Evolutionary conservation across 2,113 vertebrate species (phyloP).

Genomic region (Varanus komodoensis): DNA sequence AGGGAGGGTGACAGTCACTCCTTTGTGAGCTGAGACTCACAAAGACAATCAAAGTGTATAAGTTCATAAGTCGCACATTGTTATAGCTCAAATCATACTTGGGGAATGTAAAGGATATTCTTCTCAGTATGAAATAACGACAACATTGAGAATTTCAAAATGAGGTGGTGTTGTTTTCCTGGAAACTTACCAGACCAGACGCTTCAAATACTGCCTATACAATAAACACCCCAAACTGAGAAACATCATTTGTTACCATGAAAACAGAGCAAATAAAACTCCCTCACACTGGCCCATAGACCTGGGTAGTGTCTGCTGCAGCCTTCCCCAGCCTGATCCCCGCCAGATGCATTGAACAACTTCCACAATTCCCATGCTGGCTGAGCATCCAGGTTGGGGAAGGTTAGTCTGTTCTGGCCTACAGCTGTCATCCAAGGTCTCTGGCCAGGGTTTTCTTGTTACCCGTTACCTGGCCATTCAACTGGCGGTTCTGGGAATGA

Average conservation of each 20-base stretch:
- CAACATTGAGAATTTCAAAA: background rate
- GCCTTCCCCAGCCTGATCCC: background rate
- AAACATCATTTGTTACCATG: background rate
- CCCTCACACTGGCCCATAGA: background rate
- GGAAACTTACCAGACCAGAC: background rate
- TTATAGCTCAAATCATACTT: background rate
- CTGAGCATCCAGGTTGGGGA: too few relatives aligned
- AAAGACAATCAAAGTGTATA: background rate
- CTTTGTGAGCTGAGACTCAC: background rate
- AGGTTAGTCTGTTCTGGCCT: too few relatives aligned
- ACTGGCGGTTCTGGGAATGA: too few relatives aligned
- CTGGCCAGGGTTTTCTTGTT: too few relatives aligned
- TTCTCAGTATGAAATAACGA: background rate
- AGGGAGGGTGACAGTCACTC: background rate
- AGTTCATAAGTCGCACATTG: too few relatives aligned
- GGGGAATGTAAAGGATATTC: background rate
- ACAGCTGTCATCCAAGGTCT: too few relatives aligned
- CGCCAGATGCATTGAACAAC: too few relatives aligned
- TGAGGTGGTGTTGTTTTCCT: background rate
- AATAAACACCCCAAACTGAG: too few relatives aligned
- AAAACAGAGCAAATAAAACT: background rate
- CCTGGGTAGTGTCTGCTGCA: background rate
- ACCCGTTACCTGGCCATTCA: too few relatives aligned
- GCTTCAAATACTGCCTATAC: background rate
- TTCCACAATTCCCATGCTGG: too few relatives aligned